phyloP scores from a whole-genome alignment of 2,797 vertebrate genomes.

The Orestias chungarensis region DNA sequence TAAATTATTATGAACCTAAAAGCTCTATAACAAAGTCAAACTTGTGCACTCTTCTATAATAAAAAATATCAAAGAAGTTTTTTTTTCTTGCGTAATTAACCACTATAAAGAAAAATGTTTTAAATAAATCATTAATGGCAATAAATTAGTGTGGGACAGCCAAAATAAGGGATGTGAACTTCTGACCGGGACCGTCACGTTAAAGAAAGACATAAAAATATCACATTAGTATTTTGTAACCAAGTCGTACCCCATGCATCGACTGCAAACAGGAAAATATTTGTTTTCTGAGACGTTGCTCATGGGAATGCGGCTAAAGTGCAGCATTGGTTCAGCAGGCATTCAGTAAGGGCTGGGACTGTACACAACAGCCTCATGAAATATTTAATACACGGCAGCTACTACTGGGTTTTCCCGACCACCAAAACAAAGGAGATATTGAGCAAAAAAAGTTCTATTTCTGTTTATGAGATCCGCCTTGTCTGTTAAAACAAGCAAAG shows the following conservation, averaged over 20 bases:
- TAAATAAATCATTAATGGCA: neutral
- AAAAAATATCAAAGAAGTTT: too few relatives aligned
- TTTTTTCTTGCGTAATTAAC: neutral
- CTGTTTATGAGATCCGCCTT: conserved; percentile 6
- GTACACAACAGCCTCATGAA: conserved; percentile 55
- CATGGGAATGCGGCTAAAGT: conserved; percentile 41
- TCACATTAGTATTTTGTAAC: conserved; percentile 19
- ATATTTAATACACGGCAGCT: conserved; percentile 57
- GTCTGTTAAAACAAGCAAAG: neutral
- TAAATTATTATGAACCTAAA: neutral
- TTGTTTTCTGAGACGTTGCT: conserved; percentile 35
- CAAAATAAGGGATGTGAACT: neutral
- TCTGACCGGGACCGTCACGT: neutral
- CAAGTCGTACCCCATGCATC: neutral
- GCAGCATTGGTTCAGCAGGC: conserved; percentile 46
- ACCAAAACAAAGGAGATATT: conserved; percentile 17
- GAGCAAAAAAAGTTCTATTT: conserved; percentile 11
- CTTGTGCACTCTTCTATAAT: neutral
- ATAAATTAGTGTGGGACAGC: neutral
- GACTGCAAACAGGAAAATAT: conserved; percentile 8
- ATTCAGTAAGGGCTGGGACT: conserved; percentile 63
- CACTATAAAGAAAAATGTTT: neutral
- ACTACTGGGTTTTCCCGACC: conserved; percentile 39
- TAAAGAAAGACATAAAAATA: conserved; percentile 1
- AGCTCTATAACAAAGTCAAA: neutral